Evolutionary conservation across 2,113 vertebrate genomes (phyloP), one percentile per base, ranked within the genome.

Genomic region (Lanius collurio): DNA sequence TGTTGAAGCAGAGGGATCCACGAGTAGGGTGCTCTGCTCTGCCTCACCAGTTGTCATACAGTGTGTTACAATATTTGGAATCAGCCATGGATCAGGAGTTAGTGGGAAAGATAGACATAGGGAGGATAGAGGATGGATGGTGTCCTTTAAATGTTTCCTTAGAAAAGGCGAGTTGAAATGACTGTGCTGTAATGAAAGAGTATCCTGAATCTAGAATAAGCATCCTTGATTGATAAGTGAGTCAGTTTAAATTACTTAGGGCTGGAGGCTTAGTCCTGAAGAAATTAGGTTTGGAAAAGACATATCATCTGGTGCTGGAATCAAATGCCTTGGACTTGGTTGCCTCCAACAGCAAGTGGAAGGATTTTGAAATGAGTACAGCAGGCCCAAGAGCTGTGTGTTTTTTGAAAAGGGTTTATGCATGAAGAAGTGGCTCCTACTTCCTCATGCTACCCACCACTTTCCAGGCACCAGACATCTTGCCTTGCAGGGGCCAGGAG

Each of bases 1-100:
- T 0, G 0, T 73, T 0, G 0, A 28, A 84, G 65, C 31, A 71
- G 83, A 67, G 42, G 24, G 44, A 44, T 81, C 28, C n/a, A 8
- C 0, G 0, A 44, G 62, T 27, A 37, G 15, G 22, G 7, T 2
- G 4, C n/a, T 65, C 50, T 70, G 50, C 47, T 73, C 21, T 41
- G 24, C 71, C 35, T 81, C 26, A 0, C 16, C 55, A 46, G 10
- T 31, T 65, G 31, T 56, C 33, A 37, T 33, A 18, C 31, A 53
- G 37, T 18, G 2, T 42, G 21, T 47, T 89, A 30, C 26, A 88
- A 3, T 83, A 31, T 41, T 49, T 57, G 28, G 71, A 86, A 73
- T 65, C 55, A 80, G 27, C 37, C 24, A 12, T 10, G 39, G 33
- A 35, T 81, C 35, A 82, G 49, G 68, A 75, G 41, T 47, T 67